Conservation (phyloP, 2,797 vertebrate genomes). For the Falco novaeseelandiae region DNA sequence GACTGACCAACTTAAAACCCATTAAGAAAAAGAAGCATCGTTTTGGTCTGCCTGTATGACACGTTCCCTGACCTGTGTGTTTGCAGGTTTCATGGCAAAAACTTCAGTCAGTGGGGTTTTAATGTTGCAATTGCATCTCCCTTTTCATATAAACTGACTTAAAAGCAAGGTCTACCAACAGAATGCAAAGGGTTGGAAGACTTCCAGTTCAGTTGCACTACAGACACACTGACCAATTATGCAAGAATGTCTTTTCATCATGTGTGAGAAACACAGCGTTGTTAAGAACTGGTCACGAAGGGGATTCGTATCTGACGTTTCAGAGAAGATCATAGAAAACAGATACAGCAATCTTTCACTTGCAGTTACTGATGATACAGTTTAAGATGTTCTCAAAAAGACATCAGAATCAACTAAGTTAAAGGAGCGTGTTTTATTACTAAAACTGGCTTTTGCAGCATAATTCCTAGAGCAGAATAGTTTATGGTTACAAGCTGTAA, state of each 20-base stretch:
- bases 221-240: conserved; percentile 79
- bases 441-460: conserved; percentile 76
- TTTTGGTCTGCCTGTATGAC: conserved; percentile 94
- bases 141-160: conserved; percentile 60
- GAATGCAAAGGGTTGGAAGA: conserved; percentile 40
- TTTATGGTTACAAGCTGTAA: conserved; percentile 76
- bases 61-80: conserved; percentile 32
- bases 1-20: conserved; percentile 88
- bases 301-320: background rate
- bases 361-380: background rate
- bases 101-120: conserved; percentile 49
- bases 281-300: background rate
- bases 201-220: conserved; percentile 77
- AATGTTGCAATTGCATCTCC: conserved; percentile 34
- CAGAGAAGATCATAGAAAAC: conserved; percentile 12
- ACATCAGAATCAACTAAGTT: conserved; percentile 44
- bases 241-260: conserved; percentile 68
- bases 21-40: conserved; percentile 94
- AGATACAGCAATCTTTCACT: background rate
- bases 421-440: conserved; percentile 74
- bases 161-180: conserved; percentile 10
- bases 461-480: conserved; percentile 74
- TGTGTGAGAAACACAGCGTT: background rate
- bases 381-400: conserved; percentile 44
- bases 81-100: conserved; percentile 17